Evolutionary conservation across 23 tunicate species (phyloP), one percentile per base, ranked within the genome.

Genomic region (Corella eumyota): DNA sequence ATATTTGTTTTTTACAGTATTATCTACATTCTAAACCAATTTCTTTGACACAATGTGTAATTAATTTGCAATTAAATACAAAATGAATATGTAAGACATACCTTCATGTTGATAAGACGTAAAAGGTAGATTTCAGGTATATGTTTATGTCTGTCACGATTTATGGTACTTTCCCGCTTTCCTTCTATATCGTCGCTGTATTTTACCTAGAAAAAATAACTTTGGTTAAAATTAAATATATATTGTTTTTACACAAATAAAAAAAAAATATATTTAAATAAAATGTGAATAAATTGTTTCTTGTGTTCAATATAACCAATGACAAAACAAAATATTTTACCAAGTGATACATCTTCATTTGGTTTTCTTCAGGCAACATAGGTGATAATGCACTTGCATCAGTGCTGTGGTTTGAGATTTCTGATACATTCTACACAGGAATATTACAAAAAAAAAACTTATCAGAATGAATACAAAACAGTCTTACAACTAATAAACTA

Each of bases 61-160:
- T 40, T 40, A 40, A 9, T 11, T 11, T 9, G 48, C 15, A 40
- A 9, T 9, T 40, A 40, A 40, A 40, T 9, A 40, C 11, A 40
- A 40, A 40, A 11, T 9, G 15, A 9, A 9, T 15, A 40, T 9
- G 48, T 40, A 40, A 40, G n/a, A n/a, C n/a, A n/a, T 4, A 88
- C 96, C 88, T 88, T 88, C 96, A 88, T 88, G 48, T 73, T 88
- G 60, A 88, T 73, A 4, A 88, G 70, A 19, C 96, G 48, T 31
- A 88, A 68, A 22, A 88, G 44, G 40, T 88, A 88, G 32, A 88
- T 50, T 22, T 88, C 96, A 2, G 76, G 69, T 17, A 88, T 79
- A 50, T 88, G 78, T 44, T 88, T 88, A 67, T 66, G 85, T 0
- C 70, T 34, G 48, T 88, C 88, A 3, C 88, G 66, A 27, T 56